A percentile compares a stretch with the other conserved stretches of the same genome.
Evolutionary conservation across 1,140 invertebrate species (phyloP).

Genomic region (Nymphalis io): DNA sequence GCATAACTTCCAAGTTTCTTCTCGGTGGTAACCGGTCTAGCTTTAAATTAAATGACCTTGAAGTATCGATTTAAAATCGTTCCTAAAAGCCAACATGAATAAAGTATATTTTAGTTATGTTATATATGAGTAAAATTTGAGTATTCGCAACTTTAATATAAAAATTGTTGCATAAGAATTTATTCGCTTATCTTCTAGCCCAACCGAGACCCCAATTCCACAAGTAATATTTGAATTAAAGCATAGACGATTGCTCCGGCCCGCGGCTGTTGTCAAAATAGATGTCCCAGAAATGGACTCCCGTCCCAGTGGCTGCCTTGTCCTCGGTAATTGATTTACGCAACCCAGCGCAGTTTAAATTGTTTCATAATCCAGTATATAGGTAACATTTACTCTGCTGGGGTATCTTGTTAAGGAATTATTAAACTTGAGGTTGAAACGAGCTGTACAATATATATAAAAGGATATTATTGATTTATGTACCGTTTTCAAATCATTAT

Average conservation of each 20-base stretch:
- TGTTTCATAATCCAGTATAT: constrained; percentile 26
- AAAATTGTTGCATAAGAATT: not conserved
- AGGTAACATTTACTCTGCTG: constrained; percentile 6
- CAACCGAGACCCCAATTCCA: constrained; percentile 59
- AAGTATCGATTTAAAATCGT: too few species aligned
- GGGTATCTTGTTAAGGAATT: constrained; percentile 2
- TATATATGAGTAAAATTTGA: too few species aligned
- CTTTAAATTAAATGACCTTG: too few species aligned
- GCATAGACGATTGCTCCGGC: constrained; percentile 56
- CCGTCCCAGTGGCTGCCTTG: constrained; percentile 62
- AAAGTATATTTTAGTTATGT: too few species aligned
- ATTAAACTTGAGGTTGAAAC: constrained; percentile 10
- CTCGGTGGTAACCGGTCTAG: too few species aligned
- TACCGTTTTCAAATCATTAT: too few species aligned
- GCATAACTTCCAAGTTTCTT: too few species aligned
- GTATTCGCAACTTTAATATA: too few species aligned
- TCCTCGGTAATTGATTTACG: constrained; percentile 72
- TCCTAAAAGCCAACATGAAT: too few species aligned
- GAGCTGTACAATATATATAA: not conserved
- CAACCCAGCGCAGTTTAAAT: constrained; percentile 25
- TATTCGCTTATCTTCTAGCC: constrained; percentile 37
- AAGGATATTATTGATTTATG: not conserved
- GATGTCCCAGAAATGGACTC: constrained; percentile 63
- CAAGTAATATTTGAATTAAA: constrained; percentile 75
- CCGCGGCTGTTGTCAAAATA: constrained; percentile 64